A percentile compares a stretch with the other conserved stretches of the same genome.
Evolutionary conservation across 2,797 vertebrate species (phyloP).

Genomic region (Paguma larvata): DNA sequence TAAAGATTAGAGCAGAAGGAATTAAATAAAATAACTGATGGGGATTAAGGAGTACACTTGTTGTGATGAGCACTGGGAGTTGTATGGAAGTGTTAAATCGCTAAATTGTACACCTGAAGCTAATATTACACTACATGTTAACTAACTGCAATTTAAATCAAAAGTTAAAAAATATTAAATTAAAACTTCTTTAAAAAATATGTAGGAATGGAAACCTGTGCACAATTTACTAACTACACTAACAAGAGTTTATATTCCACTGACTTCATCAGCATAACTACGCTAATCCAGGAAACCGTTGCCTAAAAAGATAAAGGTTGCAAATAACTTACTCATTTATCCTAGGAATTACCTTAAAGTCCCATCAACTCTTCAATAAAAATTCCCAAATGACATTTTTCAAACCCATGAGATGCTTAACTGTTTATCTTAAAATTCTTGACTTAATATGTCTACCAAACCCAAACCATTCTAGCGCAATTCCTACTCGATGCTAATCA

Average conservation of each 20-base stretch:
- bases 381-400: slow-evolving; percentile 6
- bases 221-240: background rate
- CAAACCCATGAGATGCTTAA: background rate
- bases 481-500: background rate
- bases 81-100: too few relatives aligned
- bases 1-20: too few relatives aligned
- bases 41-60: too few relatives aligned
- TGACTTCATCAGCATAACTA: background rate
- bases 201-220: background rate
- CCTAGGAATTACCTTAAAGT: background rate
- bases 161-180: too few relatives aligned
- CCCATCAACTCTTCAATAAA: background rate
- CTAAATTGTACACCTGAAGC: too few relatives aligned
- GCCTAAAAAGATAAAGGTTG: background rate
- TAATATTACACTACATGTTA: too few relatives aligned
- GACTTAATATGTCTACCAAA: background rate
- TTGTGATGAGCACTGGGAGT: too few relatives aligned
- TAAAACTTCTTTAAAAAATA: background rate
- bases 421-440: background rate
- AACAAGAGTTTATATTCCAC: background rate
- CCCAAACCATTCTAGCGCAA: background rate
- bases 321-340: background rate
- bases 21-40: too few relatives aligned
- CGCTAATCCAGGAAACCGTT: background rate
- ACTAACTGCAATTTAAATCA: too few relatives aligned